phyloP scores from a whole-genome alignment of 2,113 vertebrate species.

The Urocynchramus pylzowi region DNA sequence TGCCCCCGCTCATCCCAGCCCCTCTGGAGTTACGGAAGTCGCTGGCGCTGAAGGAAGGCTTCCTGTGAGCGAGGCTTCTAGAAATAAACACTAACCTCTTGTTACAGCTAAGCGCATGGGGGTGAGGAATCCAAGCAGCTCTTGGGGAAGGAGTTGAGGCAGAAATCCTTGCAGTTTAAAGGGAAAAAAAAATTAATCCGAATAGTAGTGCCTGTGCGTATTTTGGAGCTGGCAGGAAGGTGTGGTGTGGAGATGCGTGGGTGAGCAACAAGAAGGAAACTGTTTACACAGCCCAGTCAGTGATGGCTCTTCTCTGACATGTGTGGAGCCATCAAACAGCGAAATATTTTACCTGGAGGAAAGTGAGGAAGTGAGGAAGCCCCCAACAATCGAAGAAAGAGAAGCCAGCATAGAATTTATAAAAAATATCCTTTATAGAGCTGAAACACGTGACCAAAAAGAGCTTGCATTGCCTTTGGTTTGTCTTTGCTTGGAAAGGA shows the following conservation, averaged over 20 bases:
- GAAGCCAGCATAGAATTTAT: background rate
- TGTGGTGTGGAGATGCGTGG: accelerated
- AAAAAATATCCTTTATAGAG: background rate
- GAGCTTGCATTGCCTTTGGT: background rate
- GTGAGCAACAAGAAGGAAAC: background rate
- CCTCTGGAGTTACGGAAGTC: slow-evolving; percentile 52
- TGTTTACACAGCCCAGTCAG: background rate
- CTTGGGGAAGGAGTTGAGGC: background rate
- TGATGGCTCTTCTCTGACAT: background rate
- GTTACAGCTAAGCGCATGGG: background rate
- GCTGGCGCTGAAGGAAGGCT: slow-evolving; percentile 72
- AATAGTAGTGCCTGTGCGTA: accelerated
- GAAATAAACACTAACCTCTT: slow-evolving; percentile 61
- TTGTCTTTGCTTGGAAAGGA: background rate
- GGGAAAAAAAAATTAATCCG: background rate
- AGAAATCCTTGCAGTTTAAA: background rate
- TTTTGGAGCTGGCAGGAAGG: background rate
- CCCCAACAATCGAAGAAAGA: background rate
- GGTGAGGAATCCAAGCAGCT: background rate
- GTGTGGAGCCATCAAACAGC: background rate
- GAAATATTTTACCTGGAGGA: background rate
- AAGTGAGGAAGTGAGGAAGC: background rate
- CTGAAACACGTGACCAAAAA: background rate
- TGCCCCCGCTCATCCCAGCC: slow-evolving; percentile 69
- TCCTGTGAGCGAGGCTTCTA: slow-evolving; percentile 63